A percentile compares a stretch with the other conserved stretches of the same genome.
These are phyloP conservation scores for Kobus ellipsiprymnus DNA, from an alignment of 2,113 vertebrate genomes.

Conservation along the genomic window DNA sequence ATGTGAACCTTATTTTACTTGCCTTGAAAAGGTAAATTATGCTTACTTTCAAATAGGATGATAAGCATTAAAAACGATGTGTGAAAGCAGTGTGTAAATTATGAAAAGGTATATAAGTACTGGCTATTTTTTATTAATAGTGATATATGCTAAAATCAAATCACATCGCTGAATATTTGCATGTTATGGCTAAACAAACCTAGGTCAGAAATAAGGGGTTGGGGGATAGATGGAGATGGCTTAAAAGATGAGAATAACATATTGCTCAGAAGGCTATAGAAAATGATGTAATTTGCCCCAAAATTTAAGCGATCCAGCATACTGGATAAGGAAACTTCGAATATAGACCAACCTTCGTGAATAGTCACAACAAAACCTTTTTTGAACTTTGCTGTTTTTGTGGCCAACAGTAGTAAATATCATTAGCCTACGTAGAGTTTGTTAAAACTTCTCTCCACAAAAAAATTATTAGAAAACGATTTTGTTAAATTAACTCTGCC, in stretches of 20 bases:
- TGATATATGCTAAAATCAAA: neutral
- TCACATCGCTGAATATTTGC: neutral
- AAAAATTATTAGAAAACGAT: neutral
- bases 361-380: neutral
- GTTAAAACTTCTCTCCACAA: neutral
- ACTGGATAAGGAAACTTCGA: neutral
- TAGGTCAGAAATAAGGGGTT: neutral
- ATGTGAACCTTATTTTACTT: neutral
- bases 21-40: neutral
- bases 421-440: neutral
- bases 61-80: neutral
- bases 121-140: neutral
- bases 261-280: neutral
- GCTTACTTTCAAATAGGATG: neutral
- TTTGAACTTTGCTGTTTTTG: neutral
- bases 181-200: neutral
- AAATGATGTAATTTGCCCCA: neutral
- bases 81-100: neutral
- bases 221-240: neutral
- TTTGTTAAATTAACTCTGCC: neutral
- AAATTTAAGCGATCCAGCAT: neutral
- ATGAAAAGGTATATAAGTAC: neutral
- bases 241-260: slow-evolving; percentile 1
- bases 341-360: neutral
- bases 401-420: neutral